Evolutionary conservation across 2,888 invertebrate species (phyloP), one percentile per base, ranked within the genome.

Genomic region (Odontothrips loti): DNA sequence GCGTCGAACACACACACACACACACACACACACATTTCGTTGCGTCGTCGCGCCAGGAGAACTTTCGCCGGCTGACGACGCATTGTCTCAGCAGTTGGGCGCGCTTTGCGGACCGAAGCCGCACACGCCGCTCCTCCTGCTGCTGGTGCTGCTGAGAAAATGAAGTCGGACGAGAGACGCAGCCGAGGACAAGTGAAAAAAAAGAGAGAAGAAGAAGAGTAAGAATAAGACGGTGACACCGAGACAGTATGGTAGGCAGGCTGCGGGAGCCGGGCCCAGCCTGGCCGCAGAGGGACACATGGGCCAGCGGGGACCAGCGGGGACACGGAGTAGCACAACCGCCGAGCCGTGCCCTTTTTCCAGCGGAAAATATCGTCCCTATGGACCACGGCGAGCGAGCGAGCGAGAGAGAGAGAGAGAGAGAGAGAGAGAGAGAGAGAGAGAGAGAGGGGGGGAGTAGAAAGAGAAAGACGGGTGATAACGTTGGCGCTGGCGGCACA

Each of bases 301-400:
- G 51, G 51, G 10, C 15, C 34, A 43, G 51, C 15, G 51, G 51
- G 15, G 51, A 51, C 51, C 51, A 51, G 51, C 51, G 51, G 51
- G 34, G 51, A 12, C 15, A 51, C 15, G 51, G 51, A 51, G 51
- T 1, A 12, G 51, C 51, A 10, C 15, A 51, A 58, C 20, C 58
- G 17, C 58, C n/a, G 58, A 15, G 58, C 15, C n/a, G 17, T 58
- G 58, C 15, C 20, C n/a, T 58, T 58, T 58, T 58, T n/a, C 58
- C 58, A 58, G 58, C 58, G 58, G 58, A 58, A 58, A 58, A 58
- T 58, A 58, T 58, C 58, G 58, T 58, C 58, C 58, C 20, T 15
- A 58, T 58, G 58, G 17, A 58, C 12, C 58, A n/a, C 58, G 58
- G 17, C 58, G 58, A 58, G 58, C 6, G 58, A 58, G 20, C 10